A percentile compares a stretch with the other conserved stretches of the same genome.
Evolutionary conservation across 2,113 vertebrate genomes (phyloP).

Genomic region (Dicerorhinus sumatrensis): DNA sequence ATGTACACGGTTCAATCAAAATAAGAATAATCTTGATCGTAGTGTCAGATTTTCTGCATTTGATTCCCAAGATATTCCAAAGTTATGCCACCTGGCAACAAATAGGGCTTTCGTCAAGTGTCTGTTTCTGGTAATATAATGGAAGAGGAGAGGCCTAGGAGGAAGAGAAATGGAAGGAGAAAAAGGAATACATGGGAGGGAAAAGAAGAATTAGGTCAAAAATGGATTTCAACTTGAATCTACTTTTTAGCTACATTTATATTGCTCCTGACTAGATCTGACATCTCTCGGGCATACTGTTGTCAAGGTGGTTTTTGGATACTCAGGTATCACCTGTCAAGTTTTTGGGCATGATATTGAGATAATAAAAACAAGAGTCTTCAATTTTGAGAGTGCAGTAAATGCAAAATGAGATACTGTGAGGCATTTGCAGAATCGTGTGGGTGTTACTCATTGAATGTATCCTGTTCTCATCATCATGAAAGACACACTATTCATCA

Average conservation of each 20-base stretch:
- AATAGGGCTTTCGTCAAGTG: not conserved
- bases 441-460: not conserved
- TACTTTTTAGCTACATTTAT: not conserved
- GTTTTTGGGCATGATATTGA: not conserved
- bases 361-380: not conserved
- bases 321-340: not conserved
- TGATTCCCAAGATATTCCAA: not conserved
- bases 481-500: not conserved
- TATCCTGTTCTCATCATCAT: not conserved
- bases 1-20: not conserved
- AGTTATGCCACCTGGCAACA: not conserved
- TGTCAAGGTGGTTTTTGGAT: not conserved
- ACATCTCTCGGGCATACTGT: not conserved
- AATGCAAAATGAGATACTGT: not conserved
- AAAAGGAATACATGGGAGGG: not conserved
- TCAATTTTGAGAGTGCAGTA: not conserved
- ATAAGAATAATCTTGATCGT: not conserved
- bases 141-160: not conserved
- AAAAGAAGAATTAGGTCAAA: not conserved
- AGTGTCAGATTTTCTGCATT: not conserved
- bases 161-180: not conserved
- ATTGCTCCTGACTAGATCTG: not conserved
- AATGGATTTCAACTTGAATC: not conserved
- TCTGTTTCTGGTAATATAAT: not conserved
- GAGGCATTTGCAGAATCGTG: not conserved